Percentiles rank a stretch among this genome's conserved stretches.
Evolutionary conservation across 2,888 invertebrate genomes (phyloP).

Genomic region (Spisula solida): DNA sequence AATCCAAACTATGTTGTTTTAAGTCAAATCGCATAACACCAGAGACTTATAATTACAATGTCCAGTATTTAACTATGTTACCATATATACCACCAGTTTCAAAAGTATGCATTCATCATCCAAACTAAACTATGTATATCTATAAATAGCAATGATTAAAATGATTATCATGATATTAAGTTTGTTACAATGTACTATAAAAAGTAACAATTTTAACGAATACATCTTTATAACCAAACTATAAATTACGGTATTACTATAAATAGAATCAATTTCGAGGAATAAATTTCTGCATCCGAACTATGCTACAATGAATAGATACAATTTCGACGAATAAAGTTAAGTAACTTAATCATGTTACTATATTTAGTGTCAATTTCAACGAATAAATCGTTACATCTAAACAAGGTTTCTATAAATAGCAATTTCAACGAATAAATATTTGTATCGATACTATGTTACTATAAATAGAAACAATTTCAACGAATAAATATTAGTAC

Average conservation of each 20-base stretch:
- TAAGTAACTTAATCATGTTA: not conserved
- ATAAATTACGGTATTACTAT: too few relatives aligned
- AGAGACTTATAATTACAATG: too few relatives aligned
- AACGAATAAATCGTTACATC: not conserved
- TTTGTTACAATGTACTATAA: not conserved
- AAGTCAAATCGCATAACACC: too few relatives aligned
- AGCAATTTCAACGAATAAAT: not conserved
- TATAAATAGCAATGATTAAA: not conserved
- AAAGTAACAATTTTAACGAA: not conserved
- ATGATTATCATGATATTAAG: not conserved
- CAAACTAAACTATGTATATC: not conserved
- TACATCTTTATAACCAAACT: not conserved
- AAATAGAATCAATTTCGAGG: not conserved
- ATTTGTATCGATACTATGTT: not conserved
- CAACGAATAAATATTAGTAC: not conserved
- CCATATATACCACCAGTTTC: not conserved
- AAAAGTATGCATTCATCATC: not conserved
- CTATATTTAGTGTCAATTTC: not conserved
- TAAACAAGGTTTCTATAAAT: not conserved
- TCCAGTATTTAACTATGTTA: not conserved
- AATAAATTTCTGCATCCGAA: not conserved
- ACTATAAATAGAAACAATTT: not conserved
- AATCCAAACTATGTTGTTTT: too few relatives aligned
- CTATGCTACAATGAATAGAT: not conserved
- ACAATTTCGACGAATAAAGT: too few relatives aligned